Evolutionary conservation across 2,113 vertebrate genomes (phyloP), one percentile per base, ranked within the genome.

Genomic region (Colossoma macropomum): DNA sequence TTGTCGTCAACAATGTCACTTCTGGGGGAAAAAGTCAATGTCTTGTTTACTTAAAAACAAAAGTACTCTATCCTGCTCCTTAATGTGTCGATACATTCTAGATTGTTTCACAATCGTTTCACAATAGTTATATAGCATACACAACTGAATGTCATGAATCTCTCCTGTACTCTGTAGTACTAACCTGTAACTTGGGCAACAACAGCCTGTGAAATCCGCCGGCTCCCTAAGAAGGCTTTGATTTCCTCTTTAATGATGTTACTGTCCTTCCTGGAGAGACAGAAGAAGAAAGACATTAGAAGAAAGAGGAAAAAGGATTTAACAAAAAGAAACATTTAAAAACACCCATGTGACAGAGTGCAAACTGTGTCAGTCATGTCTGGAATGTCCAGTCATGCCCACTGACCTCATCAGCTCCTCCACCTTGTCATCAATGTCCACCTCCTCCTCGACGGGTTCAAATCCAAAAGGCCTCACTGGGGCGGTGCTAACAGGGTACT

Each of bases 171-270:
- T 56, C 54, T 7, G 1, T 21, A 75, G 72, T 45, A 87, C 83
- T 63, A 93, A 99, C 98, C 98, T 94, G 98, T 99, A 89, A 99
- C 98, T 95, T 99, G 98, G 90, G 97, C 98, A 84, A 99, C 98
- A 86, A 99, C 97, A 50, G 98, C 98, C 93, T 99, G 98, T 84
- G 98, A 99, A 92, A 99, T 99, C 73, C 97, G 96, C 90, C 98
- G 94, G 91, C 97, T 99, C 5, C 96, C 97, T 88, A 99, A 95
- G 93, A 99, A 99, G 88, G 95, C 96, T 93, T 98, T 99, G 92
- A 99, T 98, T 90, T 99, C 98, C 92, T 99, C 98, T 93, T 99
- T 99, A 85, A 99, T 97, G 92, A 97, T 93, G 76, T 95, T 95
- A 89, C 97, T 98, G 95, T 99, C 98, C 93, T 97, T 96, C 94